These are phyloP conservation scores for Ochropleura plecta DNA, from an alignment of 2,888 invertebrate genomes.

Conservation along the genomic window DNA sequence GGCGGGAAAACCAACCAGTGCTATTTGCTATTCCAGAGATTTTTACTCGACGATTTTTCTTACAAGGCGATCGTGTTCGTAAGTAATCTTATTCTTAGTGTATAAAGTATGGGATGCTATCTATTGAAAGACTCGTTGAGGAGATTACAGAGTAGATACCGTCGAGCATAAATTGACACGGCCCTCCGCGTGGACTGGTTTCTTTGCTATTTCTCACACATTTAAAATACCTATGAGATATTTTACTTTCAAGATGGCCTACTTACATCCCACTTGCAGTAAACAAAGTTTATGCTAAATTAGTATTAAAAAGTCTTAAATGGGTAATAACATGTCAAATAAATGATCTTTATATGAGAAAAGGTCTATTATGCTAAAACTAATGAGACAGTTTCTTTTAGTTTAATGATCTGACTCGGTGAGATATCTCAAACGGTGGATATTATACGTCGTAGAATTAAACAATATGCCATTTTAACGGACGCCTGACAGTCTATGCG, in stretches of 20 bases:
- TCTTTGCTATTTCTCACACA: conserved; percentile 31
- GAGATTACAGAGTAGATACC: conserved; percentile 45
- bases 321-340: conserved; percentile 22
- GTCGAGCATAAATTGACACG: conserved; percentile 38
- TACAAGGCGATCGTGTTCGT: conserved; percentile 35
- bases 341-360: conserved; percentile 22
- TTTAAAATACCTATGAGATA: neutral
- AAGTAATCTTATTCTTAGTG: conserved; percentile 34
- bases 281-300: conserved; percentile 28
- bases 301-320: conserved; percentile 10
- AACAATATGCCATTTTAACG: neutral
- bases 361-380: conserved; percentile 12
- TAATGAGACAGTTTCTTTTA: conserved; percentile 21
- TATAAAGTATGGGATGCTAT: conserved; percentile 36
- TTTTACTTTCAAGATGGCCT: neutral
- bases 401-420: conserved; percentile 5
- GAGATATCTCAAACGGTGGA: neutral
- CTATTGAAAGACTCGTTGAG: conserved; percentile 41
- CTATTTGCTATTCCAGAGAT: conserved; percentile 25
- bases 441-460: conserved; percentile 13
- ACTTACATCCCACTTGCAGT: neutral
- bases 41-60: conserved; percentile 16
- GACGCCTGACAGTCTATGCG: neutral
- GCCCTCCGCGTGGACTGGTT: conserved; percentile 20
- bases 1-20: conserved; percentile 6